Evolutionary conservation across 2,888 invertebrate genomes (phyloP).

Genomic region (Trichacis sp.): DNA sequence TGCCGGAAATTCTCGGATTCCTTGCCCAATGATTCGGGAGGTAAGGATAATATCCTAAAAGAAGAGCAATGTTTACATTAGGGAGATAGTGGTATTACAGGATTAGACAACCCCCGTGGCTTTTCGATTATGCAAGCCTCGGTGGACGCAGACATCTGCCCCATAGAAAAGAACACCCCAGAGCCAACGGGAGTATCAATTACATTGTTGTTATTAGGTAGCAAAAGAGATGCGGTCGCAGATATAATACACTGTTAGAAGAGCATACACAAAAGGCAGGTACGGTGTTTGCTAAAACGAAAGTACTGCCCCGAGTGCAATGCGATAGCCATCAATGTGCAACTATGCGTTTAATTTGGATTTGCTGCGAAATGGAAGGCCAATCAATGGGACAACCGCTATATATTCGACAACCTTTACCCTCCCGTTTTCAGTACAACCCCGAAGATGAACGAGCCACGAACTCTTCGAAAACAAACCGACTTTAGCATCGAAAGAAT

Average conservation of each 20-base stretch:
- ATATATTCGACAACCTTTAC: constrained; percentile 37
- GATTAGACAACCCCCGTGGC: constrained; percentile 65
- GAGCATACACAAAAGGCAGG: constrained; percentile 61
- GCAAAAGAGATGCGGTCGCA: constrained; percentile 52
- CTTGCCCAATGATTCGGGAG: constrained; percentile 32
- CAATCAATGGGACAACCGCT: constrained; percentile 19
- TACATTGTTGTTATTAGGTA: constrained; percentile 67
- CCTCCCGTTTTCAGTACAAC: constrained; percentile 47
- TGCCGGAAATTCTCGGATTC: constrained; percentile 3
- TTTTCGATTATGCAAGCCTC: constrained; percentile 61
- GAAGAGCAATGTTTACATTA: constrained; percentile 47
- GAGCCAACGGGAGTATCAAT: constrained; percentile 60
- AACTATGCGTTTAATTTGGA: constrained; percentile 67
- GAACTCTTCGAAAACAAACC: constrained; percentile 41
- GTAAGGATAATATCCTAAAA: neutral
- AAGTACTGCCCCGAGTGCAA: constrained; percentile 43
- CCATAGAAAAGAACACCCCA: constrained; percentile 43
- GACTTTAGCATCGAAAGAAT: constrained; percentile 62
- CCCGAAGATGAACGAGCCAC: constrained; percentile 53
- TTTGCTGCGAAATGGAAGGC: constrained; percentile 53
- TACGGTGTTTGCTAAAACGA: constrained; percentile 41
- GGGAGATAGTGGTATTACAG: constrained; percentile 57
- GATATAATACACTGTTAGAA: constrained; percentile 66
- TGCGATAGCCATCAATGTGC: constrained; percentile 64
- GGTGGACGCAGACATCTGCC: constrained; percentile 51